Base-by-base conservation (phyloP, 92 coral and sea anemone genomes). In the Isaurus tuberculatus region DNA sequence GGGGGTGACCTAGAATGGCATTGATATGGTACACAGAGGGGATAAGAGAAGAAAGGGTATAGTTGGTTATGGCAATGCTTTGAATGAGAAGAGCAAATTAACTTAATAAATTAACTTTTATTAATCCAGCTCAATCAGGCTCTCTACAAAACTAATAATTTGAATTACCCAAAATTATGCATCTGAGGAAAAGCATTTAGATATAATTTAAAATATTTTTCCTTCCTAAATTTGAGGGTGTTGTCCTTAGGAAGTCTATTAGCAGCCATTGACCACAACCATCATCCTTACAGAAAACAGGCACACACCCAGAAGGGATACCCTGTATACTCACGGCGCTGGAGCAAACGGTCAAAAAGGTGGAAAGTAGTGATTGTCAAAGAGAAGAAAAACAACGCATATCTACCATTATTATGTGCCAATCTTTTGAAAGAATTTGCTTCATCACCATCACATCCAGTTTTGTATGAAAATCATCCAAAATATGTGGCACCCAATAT, bases 251-350 rank as follows among this genome's bases (percentile, higher is more conserved):
- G 32, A 79, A n/a, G 84, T 61, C 51, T 79, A n/a, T 17, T 79
- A 11, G 73, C 74, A 79, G 75, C 75, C 43, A 34, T 79, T 20
- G 84, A 79, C 30, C 84, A 79, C 57, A 79, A 79, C 75, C 84
- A 79, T 23, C 84, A 79, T 49, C 84, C 64, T 28, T 75, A 79
- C 75, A 79, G 73, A 37, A 60, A 79, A 32, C 84, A 79, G 60
- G 75, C 84, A 61, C 37, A 72, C 22, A 79, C 63, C 31, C 30
- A 19, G 31, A 79, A 60, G 26, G 75, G 26, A 2, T 53, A 79
- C 15, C 74, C 58, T 15, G 26, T 79, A 28, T 79, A 31, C 58
- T 37, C 53, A 11, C 6, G 75, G 53, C 84, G 73, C 43, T 61
- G 84, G 84, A 79, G 84, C 31, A 79, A 79, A 17, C 53, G 84